phyloP scores from a whole-genome alignment of 1,140 invertebrate genomes.

The Papilio polyxenes region DNA sequence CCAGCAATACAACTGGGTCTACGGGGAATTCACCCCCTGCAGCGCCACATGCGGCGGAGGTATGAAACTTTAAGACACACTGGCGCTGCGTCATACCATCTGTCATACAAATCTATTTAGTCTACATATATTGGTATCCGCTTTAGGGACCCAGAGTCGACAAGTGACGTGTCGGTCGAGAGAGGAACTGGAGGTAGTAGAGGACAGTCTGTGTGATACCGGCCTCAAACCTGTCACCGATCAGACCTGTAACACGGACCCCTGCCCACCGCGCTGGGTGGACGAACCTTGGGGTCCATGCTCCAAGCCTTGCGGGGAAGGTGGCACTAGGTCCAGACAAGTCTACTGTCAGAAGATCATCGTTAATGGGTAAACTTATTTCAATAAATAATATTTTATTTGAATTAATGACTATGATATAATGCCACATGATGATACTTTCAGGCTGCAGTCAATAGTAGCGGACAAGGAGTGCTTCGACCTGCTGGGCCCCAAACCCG shows the following conservation, averaged over 20 bases:
- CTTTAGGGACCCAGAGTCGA: conserved; percentile 86
- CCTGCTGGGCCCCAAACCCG: conserved; percentile 85
- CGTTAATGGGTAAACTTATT: conserved; percentile 77
- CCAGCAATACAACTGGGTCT: conserved; percentile 90
- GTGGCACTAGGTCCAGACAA: conserved; percentile 85
- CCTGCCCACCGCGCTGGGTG: conserved; percentile 93
- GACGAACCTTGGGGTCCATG: conserved; percentile 91
- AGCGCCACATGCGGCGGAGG: conserved; percentile 93
- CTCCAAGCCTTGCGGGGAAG: conserved; percentile 89
- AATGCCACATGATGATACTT: conserved; percentile 37
- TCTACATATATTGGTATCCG: not conserved
- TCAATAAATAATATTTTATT: not conserved
- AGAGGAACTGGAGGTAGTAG: conserved; percentile 85
- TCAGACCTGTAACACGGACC: conserved; percentile 86
- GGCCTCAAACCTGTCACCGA: conserved; percentile 84
- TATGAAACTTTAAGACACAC: conserved; percentile 55
- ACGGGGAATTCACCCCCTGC: conserved; percentile 90
- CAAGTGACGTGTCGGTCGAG: conserved; percentile 87
- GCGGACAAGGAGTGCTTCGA: conserved; percentile 88
- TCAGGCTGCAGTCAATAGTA: conserved; percentile 84
- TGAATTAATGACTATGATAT: not conserved
- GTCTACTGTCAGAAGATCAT: conserved; percentile 90
- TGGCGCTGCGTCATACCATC: not conserved
- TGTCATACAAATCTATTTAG: not conserved
- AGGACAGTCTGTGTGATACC: conserved; percentile 89